phyloP scores from a whole-genome alignment of 2,888 invertebrate species.

The Nyleta sp. region DNA sequence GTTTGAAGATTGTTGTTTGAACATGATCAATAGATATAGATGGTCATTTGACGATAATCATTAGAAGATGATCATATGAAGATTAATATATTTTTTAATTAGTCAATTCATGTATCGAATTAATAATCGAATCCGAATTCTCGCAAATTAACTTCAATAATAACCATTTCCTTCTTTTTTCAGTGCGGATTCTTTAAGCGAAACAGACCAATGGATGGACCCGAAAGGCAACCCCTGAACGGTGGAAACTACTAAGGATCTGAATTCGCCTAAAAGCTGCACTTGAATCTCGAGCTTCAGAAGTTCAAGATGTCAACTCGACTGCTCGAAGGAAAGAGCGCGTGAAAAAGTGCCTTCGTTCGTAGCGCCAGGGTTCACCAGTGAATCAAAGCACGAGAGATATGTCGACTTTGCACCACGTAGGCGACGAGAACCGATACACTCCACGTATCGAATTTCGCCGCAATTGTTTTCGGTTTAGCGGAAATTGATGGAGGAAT shows the following conservation, averaged over 20 bases:
- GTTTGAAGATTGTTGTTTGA: too few species aligned
- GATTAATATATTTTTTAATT: too few species aligned
- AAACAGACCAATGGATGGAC: constrained; percentile 91
- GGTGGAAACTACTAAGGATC: constrained; percentile 84
- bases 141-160: neutral
- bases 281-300: constrained; percentile 27
- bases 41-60: too few species aligned
- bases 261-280: constrained; percentile 1
- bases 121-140: too few species aligned
- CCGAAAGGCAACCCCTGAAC: constrained; percentile 93
- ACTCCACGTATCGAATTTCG: constrained; percentile 1
- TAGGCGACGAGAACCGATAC: neutral
- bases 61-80: too few species aligned
- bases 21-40: too few species aligned
- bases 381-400: neutral
- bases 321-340: constrained; percentile 15
- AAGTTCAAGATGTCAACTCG: constrained; percentile 17
- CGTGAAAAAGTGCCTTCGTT: constrained; percentile 46
- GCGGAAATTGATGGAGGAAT: constrained; percentile 30
- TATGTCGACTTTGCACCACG: constrained; percentile 8
- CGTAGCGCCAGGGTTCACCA: constrained; percentile 5
- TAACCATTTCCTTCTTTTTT: constrained; percentile 60
- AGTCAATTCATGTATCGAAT: too few species aligned
- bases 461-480: constrained; percentile 7
- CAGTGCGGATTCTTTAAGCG: constrained; percentile 97